Conservation (phyloP, 2,888 invertebrate genomes). For the Hybos culiciformis region DNA sequence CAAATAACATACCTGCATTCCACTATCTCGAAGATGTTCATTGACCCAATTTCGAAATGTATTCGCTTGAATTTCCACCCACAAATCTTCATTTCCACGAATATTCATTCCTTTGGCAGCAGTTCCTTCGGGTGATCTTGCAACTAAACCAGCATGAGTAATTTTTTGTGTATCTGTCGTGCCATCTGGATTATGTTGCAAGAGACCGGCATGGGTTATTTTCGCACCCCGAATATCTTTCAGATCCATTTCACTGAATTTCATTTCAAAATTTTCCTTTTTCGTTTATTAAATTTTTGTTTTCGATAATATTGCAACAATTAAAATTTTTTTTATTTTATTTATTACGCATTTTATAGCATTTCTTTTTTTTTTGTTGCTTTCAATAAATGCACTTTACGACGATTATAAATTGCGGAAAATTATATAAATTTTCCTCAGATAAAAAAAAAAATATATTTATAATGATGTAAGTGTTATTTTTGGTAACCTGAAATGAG, state of each 20-base stretch:
- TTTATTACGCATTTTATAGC: neutral
- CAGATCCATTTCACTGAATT: too few species aligned
- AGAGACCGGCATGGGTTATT: conserved; percentile 44
- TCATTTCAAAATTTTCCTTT: conserved; percentile 4
- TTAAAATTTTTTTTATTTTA: conserved; percentile 13
- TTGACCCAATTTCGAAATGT: conserved; percentile 98
- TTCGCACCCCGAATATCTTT: conserved; percentile 40
- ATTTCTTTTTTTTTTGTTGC: neutral
- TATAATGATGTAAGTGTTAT: too few species aligned
- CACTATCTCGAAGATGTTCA: conserved; percentile 65
- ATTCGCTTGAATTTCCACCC: conserved; percentile 92
- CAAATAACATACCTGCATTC: conserved; percentile 44
- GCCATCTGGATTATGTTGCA: conserved; percentile 45
- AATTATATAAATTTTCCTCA: too few species aligned
- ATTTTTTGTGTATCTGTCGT: conserved; percentile 44
- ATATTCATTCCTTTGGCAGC: conserved; percentile 92
- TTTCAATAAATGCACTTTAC: neutral
- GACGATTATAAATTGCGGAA: neutral
- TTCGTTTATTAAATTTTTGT: neutral
- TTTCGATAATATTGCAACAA: conserved; percentile 9
- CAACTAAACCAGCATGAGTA: conserved; percentile 69
- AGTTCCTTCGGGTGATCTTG: conserved; percentile 83
- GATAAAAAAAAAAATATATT: too few species aligned
- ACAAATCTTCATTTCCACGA: conserved; percentile 85
- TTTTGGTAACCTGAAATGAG: too few species aligned